These are phyloP conservation scores for Griposia aprilina DNA, from an alignment of 2,888 invertebrate genomes.

Conservation along the genomic window DNA sequence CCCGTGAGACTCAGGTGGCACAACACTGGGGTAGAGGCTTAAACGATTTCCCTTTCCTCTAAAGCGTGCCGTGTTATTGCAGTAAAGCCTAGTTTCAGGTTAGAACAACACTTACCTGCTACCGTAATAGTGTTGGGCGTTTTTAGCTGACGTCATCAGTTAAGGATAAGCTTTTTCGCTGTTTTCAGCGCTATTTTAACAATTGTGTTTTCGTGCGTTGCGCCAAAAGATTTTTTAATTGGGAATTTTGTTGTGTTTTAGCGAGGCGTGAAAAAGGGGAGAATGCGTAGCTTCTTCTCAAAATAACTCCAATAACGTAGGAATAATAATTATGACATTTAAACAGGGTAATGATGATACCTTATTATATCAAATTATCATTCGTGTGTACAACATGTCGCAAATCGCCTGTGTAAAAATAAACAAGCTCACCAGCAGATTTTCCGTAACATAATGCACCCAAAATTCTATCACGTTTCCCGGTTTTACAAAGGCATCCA, in stretches of 20 bases:
- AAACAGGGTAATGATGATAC: no score
- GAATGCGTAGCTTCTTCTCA: no score
- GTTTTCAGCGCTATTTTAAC: slow-evolving; percentile 43
- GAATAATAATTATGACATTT: no score
- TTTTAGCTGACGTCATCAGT: slow-evolving; percentile 63
- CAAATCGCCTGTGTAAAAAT: background rate
- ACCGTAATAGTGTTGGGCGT: slow-evolving; percentile 61
- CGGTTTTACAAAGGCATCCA: slow-evolving; percentile 43
- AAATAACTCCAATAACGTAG: no score
- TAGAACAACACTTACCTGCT: slow-evolving; percentile 69
- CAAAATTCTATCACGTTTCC: slow-evolving; percentile 20
- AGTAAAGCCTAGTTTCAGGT: slow-evolving; percentile 81
- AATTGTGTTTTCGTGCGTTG: slow-evolving; percentile 42
- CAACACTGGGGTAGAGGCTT: slow-evolving; percentile 80
- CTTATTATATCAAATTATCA: no score
- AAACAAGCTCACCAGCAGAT: slow-evolving; percentile 8
- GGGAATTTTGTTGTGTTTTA: slow-evolving; percentile 10
- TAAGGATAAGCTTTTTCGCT: slow-evolving; percentile 50
- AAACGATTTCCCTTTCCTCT: slow-evolving; percentile 81
- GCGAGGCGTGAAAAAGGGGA: background rate
- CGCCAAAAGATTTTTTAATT: slow-evolving; percentile 38
- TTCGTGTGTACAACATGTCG: no score
- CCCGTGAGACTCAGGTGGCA: slow-evolving; percentile 82
- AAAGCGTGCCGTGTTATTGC: slow-evolving; percentile 76
- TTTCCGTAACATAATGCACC: slow-evolving; percentile 21